A percentile compares a stretch with the other conserved stretches of the same genome.
These are phyloP conservation scores for Bubalus kerabau DNA, from an alignment of 2,113 vertebrate genomes.

Conservation along the genomic window DNA sequence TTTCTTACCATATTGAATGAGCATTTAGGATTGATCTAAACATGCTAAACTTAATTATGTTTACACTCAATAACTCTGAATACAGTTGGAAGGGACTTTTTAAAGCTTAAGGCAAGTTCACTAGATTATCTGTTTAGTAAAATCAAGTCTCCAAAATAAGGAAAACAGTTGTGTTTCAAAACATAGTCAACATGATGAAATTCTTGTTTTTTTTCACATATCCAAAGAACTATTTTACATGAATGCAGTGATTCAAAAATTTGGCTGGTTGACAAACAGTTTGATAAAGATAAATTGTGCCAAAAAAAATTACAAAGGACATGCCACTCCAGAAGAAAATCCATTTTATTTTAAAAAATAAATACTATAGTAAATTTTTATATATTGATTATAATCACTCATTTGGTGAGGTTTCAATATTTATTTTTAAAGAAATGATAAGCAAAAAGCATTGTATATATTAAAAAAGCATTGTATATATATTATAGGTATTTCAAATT, in stretches of 20 bases:
- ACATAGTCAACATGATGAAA: slow-evolving; percentile 10
- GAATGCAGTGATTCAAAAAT: slow-evolving; percentile 22
- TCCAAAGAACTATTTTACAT: neutral
- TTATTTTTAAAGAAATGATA: neutral
- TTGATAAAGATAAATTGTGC: neutral
- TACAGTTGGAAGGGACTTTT: neutral
- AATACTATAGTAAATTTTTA: neutral
- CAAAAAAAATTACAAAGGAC: neutral
- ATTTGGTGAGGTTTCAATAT: neutral
- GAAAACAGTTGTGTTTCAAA: slow-evolving; percentile 10
- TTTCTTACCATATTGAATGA: neutral
- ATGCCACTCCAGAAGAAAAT: neutral
- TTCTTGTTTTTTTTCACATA: slow-evolving; percentile 29
- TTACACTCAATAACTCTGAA: neutral
- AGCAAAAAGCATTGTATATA: neutral
- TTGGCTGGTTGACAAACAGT: slow-evolving; percentile 18
- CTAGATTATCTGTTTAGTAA: neutral
- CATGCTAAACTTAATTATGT: neutral
- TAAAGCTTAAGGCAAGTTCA: neutral
- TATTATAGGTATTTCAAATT: neutral
- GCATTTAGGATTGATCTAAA: neutral
- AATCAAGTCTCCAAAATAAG: neutral
- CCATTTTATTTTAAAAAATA: neutral
- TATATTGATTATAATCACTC: neutral
- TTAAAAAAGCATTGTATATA: neutral